Evolutionary conservation across 92 coral and sea anemone genomes (phyloP), one percentile per base, ranked within the genome.

Genomic region (Porites cylindrica): DNA sequence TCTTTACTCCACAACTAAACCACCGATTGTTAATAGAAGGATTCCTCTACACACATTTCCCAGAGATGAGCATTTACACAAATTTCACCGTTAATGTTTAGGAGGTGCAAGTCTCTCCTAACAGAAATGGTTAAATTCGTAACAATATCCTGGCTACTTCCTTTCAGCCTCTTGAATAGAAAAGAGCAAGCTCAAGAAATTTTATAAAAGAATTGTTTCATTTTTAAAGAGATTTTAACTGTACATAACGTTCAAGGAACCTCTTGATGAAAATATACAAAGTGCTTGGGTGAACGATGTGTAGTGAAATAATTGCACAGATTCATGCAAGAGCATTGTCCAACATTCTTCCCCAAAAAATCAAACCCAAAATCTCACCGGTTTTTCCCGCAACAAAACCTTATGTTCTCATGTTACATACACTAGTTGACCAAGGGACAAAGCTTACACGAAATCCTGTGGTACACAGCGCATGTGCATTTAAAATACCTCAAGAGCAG

Each of bases 231-330:
- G 80, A 61, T 74, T 74, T 75, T 72, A 73, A 83, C 87, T 83
- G 87, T 83, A 83, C 87, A 83, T 80, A 70, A 83, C 47, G 75
- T 61, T 43, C 62, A 75, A 26, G 73, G 62, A 60, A 51, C 81
- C 81, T 50, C 75, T 81, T 51, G 17, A 52, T 62, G 86, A 82
- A 82, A 72, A 60, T 82, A 60, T 82, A 82, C 86, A 71, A 81
- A 81, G 86, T 82, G 86, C 70, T 58, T 47, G 79, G 86, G 64
- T 20, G 86, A 82, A 72, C 79, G 80, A 82, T 73, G 79, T 63
- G 62, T 61, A 26, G 79, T 71, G 79, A 50, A 82, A 73, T 43
- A 82, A 71, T 59, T 82, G 58, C 87, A 82, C 80, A 32, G 79
- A 43, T 19, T 72, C 51, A 78, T 82, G 47, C 43, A 61, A 58